Evolutionary conservation across 1,140 invertebrate species (phyloP), one percentile per base, ranked within the genome.

Genomic region (Brachionus manjavacas): DNA sequence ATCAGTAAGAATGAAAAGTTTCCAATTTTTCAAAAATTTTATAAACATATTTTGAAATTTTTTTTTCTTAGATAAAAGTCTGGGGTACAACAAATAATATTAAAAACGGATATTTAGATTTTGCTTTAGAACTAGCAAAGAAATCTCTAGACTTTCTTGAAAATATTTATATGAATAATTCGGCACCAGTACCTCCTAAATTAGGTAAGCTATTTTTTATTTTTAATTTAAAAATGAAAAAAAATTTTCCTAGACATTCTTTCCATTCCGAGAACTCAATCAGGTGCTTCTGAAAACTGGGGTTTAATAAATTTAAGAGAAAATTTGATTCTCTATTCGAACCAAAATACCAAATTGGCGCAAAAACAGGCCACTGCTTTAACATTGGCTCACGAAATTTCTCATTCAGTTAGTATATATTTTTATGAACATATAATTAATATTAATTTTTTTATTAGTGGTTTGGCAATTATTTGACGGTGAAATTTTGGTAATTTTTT

Each of bases 201-300:
- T 49, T 66, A 23, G 80, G 80, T 23, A 66, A 81, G 6, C 9
- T 11, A n/a, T 11, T 14, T 49, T 35, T 52, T 3, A n/a, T 0
- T 23, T 4, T 8, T 11, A 64, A 64, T 16, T 14, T 20, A 25
- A 23, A 25, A 14, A 4, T 25, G 4, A 28, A 46, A 25, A 39
- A 8, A 31, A 46, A n/a, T 46, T 39, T 49, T 12, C 12, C 25
- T 94, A 97, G 90, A 93, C 97, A 92, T 94, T 94, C 14, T 74
- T 9, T 20, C 83, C 11, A 52, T 84, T 35, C 66, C 23, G n/a
- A 84, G 23, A 60, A 60, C 52, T 23, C 68, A 20, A 12, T 31
- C 23, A 3, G 83, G 83, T 60, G 95, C 95, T 0, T 96, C 96
- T 95, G 95, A 96, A 88, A 96, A 96, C 88, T 92, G 92, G 92